These are phyloP conservation scores for Mustelus asterias DNA, from an alignment of 2,113 vertebrate species.

Conservation along the genomic window DNA sequence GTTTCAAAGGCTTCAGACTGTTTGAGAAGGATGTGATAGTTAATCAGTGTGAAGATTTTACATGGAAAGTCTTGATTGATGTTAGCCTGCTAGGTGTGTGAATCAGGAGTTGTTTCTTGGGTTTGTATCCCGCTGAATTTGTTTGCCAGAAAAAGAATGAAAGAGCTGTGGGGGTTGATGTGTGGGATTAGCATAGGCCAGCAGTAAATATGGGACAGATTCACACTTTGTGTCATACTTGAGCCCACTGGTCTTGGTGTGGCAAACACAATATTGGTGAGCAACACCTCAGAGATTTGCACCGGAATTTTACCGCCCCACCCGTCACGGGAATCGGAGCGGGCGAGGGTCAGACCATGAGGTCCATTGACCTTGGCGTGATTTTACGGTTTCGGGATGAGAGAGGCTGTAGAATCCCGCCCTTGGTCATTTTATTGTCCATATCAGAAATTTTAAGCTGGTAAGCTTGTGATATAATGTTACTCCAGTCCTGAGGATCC, in stretches of 20 bases:
- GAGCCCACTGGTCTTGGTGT: not conserved
- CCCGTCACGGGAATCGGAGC: no score
- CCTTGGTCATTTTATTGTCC: not conserved
- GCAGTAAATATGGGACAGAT: not conserved
- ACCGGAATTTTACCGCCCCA: no score
- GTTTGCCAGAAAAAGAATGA: not conserved
- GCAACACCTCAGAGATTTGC: not conserved
- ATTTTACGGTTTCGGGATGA: no score
- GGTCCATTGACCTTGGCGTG: no score
- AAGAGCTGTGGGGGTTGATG: not conserved
- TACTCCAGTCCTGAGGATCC: not conserved
- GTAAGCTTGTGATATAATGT: not conserved
- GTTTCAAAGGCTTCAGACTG: not conserved
- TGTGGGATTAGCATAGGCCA: not conserved
- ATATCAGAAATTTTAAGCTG: not conserved
- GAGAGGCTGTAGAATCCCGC: no score
- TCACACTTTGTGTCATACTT: not conserved
- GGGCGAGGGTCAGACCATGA: no score
- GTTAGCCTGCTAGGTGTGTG: not conserved
- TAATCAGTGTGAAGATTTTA: not conserved
- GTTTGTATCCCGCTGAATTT: not conserved
- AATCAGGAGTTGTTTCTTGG: not conserved
- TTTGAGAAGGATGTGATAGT: not conserved
- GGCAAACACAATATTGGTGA: not conserved
- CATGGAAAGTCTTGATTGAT: not conserved